These are phyloP conservation scores for Globicephala melas DNA, from an alignment of 2,113 vertebrate genomes.

Conservation along the genomic window DNA sequence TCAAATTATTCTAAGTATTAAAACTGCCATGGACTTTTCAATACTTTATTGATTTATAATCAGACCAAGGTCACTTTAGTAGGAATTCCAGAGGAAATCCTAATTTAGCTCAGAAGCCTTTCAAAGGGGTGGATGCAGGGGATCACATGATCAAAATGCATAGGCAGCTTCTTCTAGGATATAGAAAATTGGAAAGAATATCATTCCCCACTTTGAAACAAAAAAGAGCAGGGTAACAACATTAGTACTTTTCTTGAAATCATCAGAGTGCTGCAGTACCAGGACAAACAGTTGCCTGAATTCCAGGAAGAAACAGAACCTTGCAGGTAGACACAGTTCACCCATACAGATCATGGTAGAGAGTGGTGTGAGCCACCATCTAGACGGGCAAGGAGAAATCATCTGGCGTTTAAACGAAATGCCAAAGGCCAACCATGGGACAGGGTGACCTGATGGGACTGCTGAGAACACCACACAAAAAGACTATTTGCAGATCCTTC, in stretches of 20 bases:
- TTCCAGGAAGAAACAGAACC: neutral
- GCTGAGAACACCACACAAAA: neutral
- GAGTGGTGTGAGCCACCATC: too few species aligned
- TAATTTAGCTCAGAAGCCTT: neutral
- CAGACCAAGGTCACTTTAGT: neutral
- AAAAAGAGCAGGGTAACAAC: neutral
- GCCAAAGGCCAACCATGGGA: neutral
- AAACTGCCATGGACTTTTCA: neutral
- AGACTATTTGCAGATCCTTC: neutral
- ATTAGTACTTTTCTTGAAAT: neutral
- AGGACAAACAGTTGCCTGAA: neutral
- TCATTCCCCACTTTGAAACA: neutral
- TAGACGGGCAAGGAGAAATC: neutral
- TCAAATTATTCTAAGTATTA: neutral
- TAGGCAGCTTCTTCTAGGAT: neutral
- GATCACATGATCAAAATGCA: neutral
- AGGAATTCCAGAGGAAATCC: neutral
- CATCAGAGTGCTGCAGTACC: neutral
- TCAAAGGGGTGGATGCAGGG: neutral
- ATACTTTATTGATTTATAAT: neutral
- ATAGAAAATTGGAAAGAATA: neutral
- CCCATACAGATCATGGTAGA: neutral
- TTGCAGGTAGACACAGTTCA: neutral
- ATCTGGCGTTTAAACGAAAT: neutral
- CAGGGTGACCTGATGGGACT: too few species aligned